Evolutionary conservation across 2,888 invertebrate genomes (phyloP).

Genomic region (Eupelmus urozonus): DNA sequence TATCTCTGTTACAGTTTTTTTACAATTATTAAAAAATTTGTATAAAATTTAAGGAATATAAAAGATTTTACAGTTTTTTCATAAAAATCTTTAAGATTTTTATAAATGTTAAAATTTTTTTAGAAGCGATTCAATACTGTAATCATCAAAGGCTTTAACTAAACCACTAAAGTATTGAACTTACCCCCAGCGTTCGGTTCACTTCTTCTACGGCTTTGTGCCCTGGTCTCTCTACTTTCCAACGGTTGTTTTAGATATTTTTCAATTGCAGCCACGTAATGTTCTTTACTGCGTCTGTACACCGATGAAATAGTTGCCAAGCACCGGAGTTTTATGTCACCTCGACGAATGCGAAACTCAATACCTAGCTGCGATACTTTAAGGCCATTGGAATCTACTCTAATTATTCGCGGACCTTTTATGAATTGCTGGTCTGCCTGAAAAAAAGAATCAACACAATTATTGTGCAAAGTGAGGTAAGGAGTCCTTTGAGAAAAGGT

Average conservation of each 20-base stretch:
- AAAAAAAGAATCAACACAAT: too few relatives aligned
- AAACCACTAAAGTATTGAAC: too few relatives aligned
- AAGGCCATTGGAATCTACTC: constrained; percentile 80
- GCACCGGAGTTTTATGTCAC: constrained; percentile 92
- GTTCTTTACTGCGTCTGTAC: constrained; percentile 91
- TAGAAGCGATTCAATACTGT: too few relatives aligned
- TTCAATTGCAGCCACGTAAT: constrained; percentile 87
- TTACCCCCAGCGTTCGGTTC: constrained; percentile 59
- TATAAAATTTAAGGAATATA: too few relatives aligned
- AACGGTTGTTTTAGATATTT: constrained; percentile 76
- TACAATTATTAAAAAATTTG: too few relatives aligned
- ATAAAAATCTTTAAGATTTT: too few relatives aligned
- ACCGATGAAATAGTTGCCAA: constrained; percentile 91
- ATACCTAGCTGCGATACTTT: constrained; percentile 87
- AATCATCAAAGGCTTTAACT: too few relatives aligned
- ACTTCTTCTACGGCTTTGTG: constrained; percentile 71
- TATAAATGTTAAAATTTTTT: too few relatives aligned
- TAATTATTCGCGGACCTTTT: constrained; percentile 77
- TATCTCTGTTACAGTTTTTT: too few relatives aligned
- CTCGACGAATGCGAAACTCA: constrained; percentile 88
- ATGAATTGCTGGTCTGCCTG: constrained; percentile 69
- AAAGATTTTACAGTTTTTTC: too few relatives aligned
- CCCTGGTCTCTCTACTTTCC: constrained; percentile 72
- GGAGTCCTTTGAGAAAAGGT: too few relatives aligned
- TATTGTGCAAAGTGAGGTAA: too few relatives aligned